These are phyloP conservation scores for Augochlorella aurata DNA, from an alignment of 2,888 invertebrate genomes.

Conservation along the genomic window DNA sequence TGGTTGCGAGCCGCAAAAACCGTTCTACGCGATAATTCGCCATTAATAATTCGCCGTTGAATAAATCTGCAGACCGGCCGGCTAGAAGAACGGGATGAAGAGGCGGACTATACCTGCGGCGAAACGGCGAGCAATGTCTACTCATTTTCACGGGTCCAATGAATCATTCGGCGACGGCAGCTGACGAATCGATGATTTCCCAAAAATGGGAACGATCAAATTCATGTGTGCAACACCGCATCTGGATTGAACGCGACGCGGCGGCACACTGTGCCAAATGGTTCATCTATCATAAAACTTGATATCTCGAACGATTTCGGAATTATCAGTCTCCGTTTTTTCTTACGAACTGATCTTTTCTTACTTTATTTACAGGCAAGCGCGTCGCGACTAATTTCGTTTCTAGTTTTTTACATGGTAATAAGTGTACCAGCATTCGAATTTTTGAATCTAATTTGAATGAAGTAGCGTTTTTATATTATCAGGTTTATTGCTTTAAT, in stretches of 20 bases:
- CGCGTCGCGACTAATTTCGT: no score
- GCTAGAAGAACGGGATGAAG: not conserved
- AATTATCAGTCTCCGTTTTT: no score
- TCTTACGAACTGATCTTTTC: no score
- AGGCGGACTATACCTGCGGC: not conserved
- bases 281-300: no score
- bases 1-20: slow-evolving; percentile 14
- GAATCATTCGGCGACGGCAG: not conserved
- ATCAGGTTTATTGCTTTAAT: no score
- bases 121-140: not conserved
- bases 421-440: no score
- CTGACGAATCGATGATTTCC: not conserved
- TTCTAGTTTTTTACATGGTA: no score
- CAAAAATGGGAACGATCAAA: not conserved
- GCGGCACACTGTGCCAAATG: no score
- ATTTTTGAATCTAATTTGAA: no score
- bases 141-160: not conserved
- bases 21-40: slow-evolving; percentile 23
- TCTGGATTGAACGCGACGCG: not conserved
- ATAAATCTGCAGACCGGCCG: not conserved
- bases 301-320: no score
- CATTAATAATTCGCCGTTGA: not conserved
- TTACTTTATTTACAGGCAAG: no score
- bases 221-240: slow-evolving; percentile 15
- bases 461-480: no score